Evolutionary conservation across 2,888 invertebrate genomes (phyloP).

Genomic region (Orchestes rusci): DNA sequence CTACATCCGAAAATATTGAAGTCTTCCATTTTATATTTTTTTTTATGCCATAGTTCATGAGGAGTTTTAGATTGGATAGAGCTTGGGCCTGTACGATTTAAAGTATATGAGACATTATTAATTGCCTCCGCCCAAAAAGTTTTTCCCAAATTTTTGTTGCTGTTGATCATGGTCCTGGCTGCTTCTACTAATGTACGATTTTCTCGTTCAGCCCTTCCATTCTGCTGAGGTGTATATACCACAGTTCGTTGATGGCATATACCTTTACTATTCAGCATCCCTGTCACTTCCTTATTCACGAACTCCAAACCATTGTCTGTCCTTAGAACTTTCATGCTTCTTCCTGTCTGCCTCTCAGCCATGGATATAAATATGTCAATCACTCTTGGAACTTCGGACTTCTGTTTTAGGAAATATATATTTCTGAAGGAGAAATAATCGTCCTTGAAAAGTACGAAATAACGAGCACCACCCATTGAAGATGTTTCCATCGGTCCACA

Average conservation of each 20-base stretch:
- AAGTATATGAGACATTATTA: background rate
- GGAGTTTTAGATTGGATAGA: background rate
- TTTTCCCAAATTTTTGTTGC: background rate
- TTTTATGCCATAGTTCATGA: background rate
- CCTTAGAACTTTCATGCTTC: constrained; percentile 15
- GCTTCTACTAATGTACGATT: background rate
- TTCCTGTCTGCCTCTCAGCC: constrained; percentile 30
- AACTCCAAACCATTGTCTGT: constrained; percentile 2
- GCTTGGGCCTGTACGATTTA: background rate
- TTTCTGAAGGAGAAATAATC: constrained; percentile 24
- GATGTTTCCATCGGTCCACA: constrained; percentile 31
- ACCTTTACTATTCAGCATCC: background rate
- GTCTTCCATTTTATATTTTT: background rate
- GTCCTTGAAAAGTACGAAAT: constrained; percentile 32
- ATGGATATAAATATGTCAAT: constrained; percentile 25
- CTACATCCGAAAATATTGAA: background rate
- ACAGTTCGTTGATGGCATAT: background rate
- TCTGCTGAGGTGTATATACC: background rate
- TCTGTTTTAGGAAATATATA: constrained; percentile 18
- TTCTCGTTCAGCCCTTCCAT: background rate
- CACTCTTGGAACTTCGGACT: constrained; percentile 21
- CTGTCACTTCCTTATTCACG: background rate
- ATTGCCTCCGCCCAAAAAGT: background rate
- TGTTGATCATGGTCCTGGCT: constrained; percentile 1
- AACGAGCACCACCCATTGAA: constrained; percentile 26